A percentile compares a stretch with the other conserved stretches of the same genome.
phyloP scores from a whole-genome alignment of 2,113 vertebrate genomes.

The Ptyas mucosa region DNA sequence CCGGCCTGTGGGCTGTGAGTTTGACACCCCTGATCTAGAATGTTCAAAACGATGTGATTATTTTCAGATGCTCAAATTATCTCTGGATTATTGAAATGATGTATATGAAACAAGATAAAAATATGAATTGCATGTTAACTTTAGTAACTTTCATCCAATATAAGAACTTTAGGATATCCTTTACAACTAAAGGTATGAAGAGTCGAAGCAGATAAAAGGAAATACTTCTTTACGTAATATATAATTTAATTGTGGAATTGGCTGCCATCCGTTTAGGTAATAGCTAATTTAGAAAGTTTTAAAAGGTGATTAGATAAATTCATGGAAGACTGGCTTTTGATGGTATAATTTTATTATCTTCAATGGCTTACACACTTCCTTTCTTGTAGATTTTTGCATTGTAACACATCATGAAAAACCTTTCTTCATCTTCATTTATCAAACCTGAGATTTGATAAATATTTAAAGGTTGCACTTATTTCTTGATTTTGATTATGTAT shows the following conservation, averaged over 20 bases:
- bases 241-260: not conserved
- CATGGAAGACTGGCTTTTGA: not conserved
- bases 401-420: not conserved
- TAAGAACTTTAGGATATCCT: not conserved
- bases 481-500: not conserved
- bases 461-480: not conserved
- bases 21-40: too few relatives aligned
- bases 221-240: not conserved
- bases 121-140: not conserved
- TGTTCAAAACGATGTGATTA: not conserved
- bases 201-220: not conserved
- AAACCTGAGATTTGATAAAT: not conserved
- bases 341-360: not conserved
- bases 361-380: not conserved
- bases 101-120: not conserved
- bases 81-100: not conserved
- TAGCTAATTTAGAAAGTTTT: not conserved
- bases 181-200: not conserved
- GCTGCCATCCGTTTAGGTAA: not conserved
- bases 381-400: not conserved
- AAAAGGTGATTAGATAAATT: not conserved
- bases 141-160: not conserved
- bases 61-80: not conserved
- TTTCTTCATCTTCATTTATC: too few relatives aligned
- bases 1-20: too few relatives aligned